Evolutionary conservation across 2,888 invertebrate genomes (phyloP).

Genomic region (Erebia epiphron): DNA sequence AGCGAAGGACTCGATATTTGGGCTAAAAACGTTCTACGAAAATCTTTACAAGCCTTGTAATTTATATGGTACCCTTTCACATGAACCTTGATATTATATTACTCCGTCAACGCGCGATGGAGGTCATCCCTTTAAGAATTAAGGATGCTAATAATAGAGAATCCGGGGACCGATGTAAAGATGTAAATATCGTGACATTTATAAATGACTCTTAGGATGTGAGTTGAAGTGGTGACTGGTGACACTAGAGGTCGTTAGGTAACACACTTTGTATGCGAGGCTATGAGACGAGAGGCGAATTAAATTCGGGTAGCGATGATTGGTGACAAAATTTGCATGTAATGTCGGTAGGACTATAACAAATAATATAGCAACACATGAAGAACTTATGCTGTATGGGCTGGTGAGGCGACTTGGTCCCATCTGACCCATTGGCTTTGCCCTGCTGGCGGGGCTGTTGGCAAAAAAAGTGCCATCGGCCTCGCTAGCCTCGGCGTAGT

Average conservation of each 20-base stretch:
- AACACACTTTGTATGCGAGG: neutral
- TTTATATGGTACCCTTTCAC: conserved; percentile 24
- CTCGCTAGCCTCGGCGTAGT: no score
- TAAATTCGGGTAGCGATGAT: neutral
- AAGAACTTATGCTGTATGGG: no score
- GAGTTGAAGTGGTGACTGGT: neutral
- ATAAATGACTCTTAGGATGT: conserved; percentile 35
- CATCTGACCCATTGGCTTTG: no score
- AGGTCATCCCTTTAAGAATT: conserved; percentile 37
- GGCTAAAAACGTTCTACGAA: neutral
- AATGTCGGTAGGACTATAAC: no score
- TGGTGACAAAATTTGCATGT: no score
- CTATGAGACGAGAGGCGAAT: neutral
- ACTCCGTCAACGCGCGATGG: conserved; percentile 25
- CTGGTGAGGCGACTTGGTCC: no score
- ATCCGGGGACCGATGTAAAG: conserved; percentile 31
- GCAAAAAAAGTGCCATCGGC: no score
- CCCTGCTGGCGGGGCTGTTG: no score
- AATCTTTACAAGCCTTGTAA: conserved; percentile 5
- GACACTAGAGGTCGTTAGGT: neutral
- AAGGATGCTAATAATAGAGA: conserved; percentile 36
- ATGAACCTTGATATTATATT: conserved; percentile 28
- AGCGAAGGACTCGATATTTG: neutral
- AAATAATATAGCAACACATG: no score
- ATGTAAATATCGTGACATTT: conserved; percentile 37